Evolutionary conservation across 2,113 vertebrate genomes (phyloP).

Genomic region (Ptychochromis oligacanthus): DNA sequence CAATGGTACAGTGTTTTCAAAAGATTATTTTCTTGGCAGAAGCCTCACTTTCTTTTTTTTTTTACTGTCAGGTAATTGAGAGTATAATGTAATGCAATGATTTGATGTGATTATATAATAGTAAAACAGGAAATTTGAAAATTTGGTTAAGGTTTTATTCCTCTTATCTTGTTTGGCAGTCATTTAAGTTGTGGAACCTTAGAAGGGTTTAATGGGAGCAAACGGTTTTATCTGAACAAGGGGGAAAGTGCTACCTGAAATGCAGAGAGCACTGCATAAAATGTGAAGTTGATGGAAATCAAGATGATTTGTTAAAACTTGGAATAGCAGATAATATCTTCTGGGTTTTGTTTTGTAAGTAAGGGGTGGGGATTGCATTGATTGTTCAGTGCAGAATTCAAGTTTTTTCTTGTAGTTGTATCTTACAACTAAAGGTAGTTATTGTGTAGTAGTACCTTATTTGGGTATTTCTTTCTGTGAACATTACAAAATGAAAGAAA

Average conservation of each 20-base stretch:
- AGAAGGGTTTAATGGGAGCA: background rate
- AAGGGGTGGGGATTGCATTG: background rate
- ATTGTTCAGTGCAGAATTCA: background rate
- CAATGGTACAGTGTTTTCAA: background rate
- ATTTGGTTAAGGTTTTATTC: background rate
- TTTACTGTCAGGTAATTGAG: background rate
- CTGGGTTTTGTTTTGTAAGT: background rate
- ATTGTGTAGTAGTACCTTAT: too few relatives aligned
- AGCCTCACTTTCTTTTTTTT: background rate
- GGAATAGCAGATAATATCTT: background rate
- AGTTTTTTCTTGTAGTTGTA: too few relatives aligned
- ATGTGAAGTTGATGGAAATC: background rate
- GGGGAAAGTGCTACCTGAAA: background rate
- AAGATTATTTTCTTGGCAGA: background rate
- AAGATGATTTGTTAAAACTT: background rate
- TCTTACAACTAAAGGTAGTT: background rate
- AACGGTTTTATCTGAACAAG: background rate
- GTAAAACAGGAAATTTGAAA: background rate
- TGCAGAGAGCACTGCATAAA: background rate
- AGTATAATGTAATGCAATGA: background rate
- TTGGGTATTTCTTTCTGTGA: too few relatives aligned
- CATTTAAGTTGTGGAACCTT: background rate
- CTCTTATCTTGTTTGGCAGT: background rate
- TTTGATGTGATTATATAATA: background rate
- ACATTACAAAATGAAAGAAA: too few relatives aligned